phyloP scores from a whole-genome alignment of 2,888 invertebrate species.

The Liposcelis brunnea region DNA sequence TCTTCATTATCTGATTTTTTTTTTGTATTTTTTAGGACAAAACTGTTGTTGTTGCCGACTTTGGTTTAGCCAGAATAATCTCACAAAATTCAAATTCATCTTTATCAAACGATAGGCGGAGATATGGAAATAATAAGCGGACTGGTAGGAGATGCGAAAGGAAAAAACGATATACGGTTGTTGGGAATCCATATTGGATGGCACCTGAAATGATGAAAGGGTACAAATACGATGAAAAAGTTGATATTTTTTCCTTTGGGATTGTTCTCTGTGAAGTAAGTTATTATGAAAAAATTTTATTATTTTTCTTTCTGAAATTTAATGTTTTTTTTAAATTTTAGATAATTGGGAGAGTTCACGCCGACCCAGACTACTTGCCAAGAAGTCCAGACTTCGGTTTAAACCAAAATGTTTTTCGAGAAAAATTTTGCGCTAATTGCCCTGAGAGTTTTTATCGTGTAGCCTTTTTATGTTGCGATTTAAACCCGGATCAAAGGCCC shows the following conservation, averaged over 20 bases:
- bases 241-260: constrained; percentile 90
- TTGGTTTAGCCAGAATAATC: constrained; percentile 76
- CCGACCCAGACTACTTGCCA: constrained; percentile 87
- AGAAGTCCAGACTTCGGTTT: constrained; percentile 82
- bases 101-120: constrained; percentile 14
- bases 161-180: constrained; percentile 83
- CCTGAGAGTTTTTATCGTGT: constrained; percentile 77
- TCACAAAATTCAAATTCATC: constrained; percentile 20
- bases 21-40: constrained; percentile 49
- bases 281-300: constrained; percentile 10
- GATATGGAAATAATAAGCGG: constrained; percentile 20
- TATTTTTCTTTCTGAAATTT: constrained; percentile 5
- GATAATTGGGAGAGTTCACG: constrained; percentile 88
- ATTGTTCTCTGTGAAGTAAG: constrained; percentile 83
- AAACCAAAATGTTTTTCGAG: constrained; percentile 68
- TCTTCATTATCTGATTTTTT: background rate
- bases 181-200: constrained; percentile 98
- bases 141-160: constrained; percentile 42
- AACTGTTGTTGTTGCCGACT: constrained; percentile 89
- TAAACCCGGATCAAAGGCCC: constrained; percentile 79
- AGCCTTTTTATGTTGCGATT: constrained; percentile 77
- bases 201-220: constrained; percentile 98
- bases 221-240: constrained; percentile 88
- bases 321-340: constrained; percentile 10
- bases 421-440: constrained; percentile 68